Conservation (phyloP, 2,888 invertebrate genomes). For the Morinoia aosen region DNA sequence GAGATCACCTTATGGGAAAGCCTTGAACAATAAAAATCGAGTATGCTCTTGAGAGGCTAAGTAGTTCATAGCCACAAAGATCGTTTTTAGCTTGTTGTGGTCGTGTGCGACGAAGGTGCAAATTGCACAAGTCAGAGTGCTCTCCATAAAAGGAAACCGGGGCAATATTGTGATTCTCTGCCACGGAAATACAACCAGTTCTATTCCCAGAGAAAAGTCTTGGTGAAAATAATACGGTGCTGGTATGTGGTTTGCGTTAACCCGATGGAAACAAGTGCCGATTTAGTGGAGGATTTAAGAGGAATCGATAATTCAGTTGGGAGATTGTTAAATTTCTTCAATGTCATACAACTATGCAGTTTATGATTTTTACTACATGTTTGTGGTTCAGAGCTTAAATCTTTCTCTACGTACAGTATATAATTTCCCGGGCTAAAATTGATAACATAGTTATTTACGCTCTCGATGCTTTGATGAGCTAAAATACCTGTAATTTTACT, state of each 20-base stretch:
- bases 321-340: too few species aligned
- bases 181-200: not conserved
- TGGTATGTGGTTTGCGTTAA: not conserved
- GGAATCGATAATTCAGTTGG: not conserved
- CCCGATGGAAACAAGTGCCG: not conserved
- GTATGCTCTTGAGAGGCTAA: not conserved
- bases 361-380: too few species aligned
- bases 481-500: too few species aligned
- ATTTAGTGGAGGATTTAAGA: not conserved
- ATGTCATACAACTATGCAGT: too few species aligned
- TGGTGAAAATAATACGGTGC: not conserved
- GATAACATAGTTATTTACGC: too few species aligned
- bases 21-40: not conserved
- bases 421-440: too few species aligned
- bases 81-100: not conserved
- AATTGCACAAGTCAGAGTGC: not conserved
- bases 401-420: too few species aligned
- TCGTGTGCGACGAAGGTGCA: constrained; percentile 6
- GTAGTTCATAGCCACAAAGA: constrained; percentile 5
- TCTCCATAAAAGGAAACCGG: not conserved
- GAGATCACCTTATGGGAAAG: not conserved
- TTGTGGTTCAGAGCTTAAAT: too few species aligned
- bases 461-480: too few species aligned
- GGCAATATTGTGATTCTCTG: not conserved
- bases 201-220: not conserved